These are phyloP conservation scores for Sisyra nigra DNA, from an alignment of 2,888 invertebrate genomes.

Conservation along the genomic window DNA sequence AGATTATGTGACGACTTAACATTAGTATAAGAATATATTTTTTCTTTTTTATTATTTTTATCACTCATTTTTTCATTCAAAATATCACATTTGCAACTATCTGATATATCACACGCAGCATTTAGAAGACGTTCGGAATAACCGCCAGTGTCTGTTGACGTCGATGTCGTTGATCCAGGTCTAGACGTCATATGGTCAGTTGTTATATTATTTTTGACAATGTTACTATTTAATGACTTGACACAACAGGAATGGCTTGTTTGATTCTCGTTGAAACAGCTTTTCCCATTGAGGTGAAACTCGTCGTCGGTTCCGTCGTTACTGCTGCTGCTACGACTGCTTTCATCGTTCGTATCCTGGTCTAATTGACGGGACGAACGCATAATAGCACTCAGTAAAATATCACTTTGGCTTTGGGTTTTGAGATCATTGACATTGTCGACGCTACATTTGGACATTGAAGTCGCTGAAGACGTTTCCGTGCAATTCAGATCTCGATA, in stretches of 20 bases:
- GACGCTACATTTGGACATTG: not conserved
- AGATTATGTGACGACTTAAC: conserved; percentile 20
- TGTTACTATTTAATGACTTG: too few relatives aligned
- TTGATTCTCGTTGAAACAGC: conserved; percentile 15
- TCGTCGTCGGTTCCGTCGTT: conserved; percentile 9
- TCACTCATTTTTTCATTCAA: conserved; percentile 23
- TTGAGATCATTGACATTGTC: conserved; percentile 8
- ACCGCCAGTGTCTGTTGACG: not conserved
- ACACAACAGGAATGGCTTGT: not conserved
- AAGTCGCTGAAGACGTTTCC: not conserved
- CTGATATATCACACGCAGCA: not conserved
- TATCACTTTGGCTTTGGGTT: conserved; percentile 18
- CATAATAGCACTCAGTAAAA: conserved; percentile 26
- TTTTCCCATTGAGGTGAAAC: too few relatives aligned
- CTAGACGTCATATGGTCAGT: not conserved
- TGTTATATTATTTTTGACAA: not conserved
- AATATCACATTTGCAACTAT: conserved; percentile 20
- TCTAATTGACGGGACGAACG: conserved; percentile 14
- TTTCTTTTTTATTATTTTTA: conserved; percentile 16
- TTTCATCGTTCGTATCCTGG: not conserved
- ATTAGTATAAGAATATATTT: conserved; percentile 24
- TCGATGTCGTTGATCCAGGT: not conserved
- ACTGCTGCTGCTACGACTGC: not conserved
- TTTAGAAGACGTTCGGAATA: not conserved
- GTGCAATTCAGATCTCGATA: not conserved